These are phyloP conservation scores for Machaerirhynchus nigripectus DNA, from an alignment of 2,113 vertebrate genomes.

Conservation along the genomic window DNA sequence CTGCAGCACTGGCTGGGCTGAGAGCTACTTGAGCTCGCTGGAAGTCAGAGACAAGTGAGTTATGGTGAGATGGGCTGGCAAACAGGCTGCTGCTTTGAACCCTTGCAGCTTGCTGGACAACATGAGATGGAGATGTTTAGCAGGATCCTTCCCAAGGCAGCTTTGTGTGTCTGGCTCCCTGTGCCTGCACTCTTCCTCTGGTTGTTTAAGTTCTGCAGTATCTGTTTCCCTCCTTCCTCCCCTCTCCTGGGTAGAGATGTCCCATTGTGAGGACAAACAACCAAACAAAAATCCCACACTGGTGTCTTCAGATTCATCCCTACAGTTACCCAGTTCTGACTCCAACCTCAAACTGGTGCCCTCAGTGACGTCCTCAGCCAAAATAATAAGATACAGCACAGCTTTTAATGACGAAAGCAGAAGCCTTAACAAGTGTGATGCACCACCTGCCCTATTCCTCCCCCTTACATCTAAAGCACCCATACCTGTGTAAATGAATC, in stretches of 20 bases:
- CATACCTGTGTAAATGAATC: slow-evolving; percentile 99
- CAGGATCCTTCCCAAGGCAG: neutral
- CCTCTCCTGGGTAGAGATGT: neutral
- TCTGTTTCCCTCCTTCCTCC: neutral
- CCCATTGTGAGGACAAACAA: neutral
- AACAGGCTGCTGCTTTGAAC: neutral
- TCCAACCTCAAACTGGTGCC: neutral
- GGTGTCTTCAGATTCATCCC: neutral
- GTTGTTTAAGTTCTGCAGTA: neutral
- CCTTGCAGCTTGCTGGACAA: neutral
- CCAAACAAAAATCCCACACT: neutral
- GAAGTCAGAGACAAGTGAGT: neutral
- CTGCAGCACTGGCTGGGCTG: neutral
- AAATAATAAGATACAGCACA: neutral
- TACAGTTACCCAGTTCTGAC: neutral
- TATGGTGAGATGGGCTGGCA: neutral
- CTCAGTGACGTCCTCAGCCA: neutral
- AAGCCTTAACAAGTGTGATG: neutral
- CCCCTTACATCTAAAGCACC: neutral
- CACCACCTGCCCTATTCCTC: neutral
- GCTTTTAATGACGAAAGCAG: neutral
- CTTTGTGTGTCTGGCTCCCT: neutral
- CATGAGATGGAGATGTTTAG: neutral
- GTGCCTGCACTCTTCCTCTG: neutral
- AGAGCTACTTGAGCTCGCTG: neutral